These are phyloP conservation scores for Numenius arquata DNA, from an alignment of 2,113 vertebrate genomes.

Conservation along the genomic window DNA sequence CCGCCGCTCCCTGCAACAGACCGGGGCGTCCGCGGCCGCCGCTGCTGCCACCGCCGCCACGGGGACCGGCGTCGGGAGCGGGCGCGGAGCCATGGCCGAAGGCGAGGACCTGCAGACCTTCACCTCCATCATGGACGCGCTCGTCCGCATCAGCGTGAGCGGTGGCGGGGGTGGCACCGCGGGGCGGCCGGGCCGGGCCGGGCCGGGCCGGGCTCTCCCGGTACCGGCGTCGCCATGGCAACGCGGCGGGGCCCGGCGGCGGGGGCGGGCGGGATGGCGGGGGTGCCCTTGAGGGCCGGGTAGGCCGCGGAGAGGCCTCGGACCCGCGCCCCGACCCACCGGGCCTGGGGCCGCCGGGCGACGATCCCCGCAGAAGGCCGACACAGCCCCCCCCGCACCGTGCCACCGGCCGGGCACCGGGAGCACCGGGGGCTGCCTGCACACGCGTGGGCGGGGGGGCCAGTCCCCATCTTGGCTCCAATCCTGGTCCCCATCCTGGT, in stretches of 20 bases:
- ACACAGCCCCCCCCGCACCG: background rate
- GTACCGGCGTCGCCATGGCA: background rate
- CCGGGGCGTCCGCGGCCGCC: constrained; percentile 43
- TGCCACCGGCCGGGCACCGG: background rate
- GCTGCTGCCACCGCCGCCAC: background rate
- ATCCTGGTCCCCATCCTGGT: background rate
- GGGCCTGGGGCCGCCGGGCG: background rate
- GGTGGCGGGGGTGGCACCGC: background rate
- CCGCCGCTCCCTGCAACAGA: constrained; percentile 44
- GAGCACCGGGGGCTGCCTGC: background rate
- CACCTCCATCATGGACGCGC: constrained; percentile 91
- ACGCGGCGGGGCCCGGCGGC: background rate
- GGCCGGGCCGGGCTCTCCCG: background rate
- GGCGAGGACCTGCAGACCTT: constrained; percentile 88
- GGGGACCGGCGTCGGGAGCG: background rate
- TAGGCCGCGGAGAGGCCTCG: background rate
- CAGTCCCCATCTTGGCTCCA: background rate
- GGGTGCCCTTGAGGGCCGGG: background rate
- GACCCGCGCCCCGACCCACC: background rate
- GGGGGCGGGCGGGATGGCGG: background rate
- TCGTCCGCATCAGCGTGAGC: constrained; percentile 93
- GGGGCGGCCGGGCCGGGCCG: background rate
- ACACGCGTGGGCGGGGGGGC: too few species aligned
- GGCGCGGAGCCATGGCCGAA: constrained; percentile 81
- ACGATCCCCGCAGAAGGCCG: background rate